Evolutionary conservation across 1,140 invertebrate genomes (phyloP).

Genomic region (Saxidomus purpurata): DNA sequence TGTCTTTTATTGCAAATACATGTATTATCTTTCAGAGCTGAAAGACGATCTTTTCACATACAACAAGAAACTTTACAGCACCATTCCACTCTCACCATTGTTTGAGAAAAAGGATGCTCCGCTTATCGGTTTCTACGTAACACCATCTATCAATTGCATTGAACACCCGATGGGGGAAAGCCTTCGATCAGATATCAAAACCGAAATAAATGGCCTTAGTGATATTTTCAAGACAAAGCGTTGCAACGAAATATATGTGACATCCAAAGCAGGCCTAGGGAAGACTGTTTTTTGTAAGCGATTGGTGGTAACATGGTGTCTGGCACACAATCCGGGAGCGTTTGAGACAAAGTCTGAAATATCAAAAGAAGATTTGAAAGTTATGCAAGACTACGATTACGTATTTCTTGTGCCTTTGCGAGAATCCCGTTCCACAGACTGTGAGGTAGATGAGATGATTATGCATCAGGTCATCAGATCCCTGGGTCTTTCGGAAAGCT

Average conservation of each 20-base stretch:
- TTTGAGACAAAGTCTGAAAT: neutral
- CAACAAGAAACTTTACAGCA: neutral
- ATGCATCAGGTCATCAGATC: neutral
- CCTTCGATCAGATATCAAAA: neutral
- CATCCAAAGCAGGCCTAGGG: neutral
- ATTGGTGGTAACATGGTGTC: neutral
- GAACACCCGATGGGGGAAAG: neutral
- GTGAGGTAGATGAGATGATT: neutral
- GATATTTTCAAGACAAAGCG: neutral
- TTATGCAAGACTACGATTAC: neutral
- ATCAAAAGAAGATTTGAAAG: neutral
- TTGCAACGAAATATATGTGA: neutral
- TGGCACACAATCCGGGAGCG: neutral
- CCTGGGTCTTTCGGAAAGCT: neutral
- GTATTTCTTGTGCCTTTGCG: neutral
- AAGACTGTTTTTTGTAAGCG: constrained; percentile 1
- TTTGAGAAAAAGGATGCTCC: neutral
- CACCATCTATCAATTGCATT: neutral
- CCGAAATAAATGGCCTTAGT: neutral
- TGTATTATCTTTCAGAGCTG: constrained; percentile 7
- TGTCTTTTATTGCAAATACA: too few species aligned
- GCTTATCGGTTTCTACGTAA: neutral
- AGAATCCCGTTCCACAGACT: neutral
- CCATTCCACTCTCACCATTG: neutral
- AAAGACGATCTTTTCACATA: neutral